Conservation (phyloP, 1,140 invertebrate genomes). For the Anthonomus grandis region DNA sequence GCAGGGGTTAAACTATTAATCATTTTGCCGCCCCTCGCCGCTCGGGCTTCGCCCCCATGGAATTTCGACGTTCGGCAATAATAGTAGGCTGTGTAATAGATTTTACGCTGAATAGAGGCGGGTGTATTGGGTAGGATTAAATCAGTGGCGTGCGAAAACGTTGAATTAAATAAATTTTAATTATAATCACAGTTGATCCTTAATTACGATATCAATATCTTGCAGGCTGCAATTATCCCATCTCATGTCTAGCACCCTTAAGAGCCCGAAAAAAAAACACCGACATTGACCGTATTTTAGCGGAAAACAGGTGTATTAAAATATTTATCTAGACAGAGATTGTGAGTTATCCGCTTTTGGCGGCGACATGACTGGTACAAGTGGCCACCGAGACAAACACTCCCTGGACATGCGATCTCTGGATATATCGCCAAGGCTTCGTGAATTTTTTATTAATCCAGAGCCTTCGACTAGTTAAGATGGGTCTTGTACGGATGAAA, state of each 20-base stretch:
- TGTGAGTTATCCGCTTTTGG: constrained; percentile 16
- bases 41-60: constrained; percentile 20
- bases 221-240: no score
- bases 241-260: no score
- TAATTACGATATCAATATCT: no score
- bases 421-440: no score
- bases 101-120: constrained; percentile 34
- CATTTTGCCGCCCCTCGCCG: constrained; percentile 12
- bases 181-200: no score
- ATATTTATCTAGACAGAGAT: constrained; percentile 19
- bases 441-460: no score
- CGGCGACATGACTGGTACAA: constrained; percentile 15
- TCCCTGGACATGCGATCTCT: constrained; percentile 15
- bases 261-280: not conserved
- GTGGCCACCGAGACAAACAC: constrained; percentile 12
- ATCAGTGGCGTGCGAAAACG: no score
- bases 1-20: constrained; percentile 26
- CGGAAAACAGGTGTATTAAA: constrained; percentile 4
- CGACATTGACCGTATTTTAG: not conserved
- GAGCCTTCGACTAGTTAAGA: no score
- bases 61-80: constrained; percentile 38
- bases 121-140: constrained; percentile 21
- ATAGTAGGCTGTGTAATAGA: constrained; percentile 38
- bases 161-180: no score
- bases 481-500: no score